Conservation (phyloP, 2,113 vertebrate genomes). For the Oncorhynchus keta region DNA sequence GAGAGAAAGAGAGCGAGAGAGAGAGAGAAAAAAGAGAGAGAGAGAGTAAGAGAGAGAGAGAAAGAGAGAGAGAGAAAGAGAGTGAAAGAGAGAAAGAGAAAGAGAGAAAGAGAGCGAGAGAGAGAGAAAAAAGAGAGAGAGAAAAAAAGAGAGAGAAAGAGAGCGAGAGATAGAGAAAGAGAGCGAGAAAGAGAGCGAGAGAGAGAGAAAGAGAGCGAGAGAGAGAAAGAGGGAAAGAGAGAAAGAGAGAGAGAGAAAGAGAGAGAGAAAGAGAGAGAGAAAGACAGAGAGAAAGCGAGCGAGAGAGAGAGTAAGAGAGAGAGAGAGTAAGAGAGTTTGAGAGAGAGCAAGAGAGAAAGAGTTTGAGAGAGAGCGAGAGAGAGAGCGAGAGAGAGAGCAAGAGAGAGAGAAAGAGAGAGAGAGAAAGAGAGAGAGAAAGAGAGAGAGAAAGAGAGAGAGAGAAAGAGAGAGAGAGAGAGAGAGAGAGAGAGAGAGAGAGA, state of each 20-base stretch:
- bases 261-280: neutral
- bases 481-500: neutral
- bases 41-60: neutral
- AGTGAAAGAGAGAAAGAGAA: no score
- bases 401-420: neutral
- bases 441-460: no score
- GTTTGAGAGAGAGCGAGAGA: no score
- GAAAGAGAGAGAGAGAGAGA: neutral
- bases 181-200: no score
- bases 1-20: neutral
- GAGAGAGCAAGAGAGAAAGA: no score
- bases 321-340: no score
- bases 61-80: neutral
- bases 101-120: no score
- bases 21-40: neutral
- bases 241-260: neutral
- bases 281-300: rapidly evolving
- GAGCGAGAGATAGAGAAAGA: neutral
- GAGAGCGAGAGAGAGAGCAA: neutral
- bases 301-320: neutral
- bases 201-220: neutral
- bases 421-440: neutral
- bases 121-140: no score
- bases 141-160: neutral
- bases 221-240: neutral